These are phyloP conservation scores for Chrosomus eos DNA, from an alignment of 2,797 vertebrate genomes.

Conservation along the genomic window DNA sequence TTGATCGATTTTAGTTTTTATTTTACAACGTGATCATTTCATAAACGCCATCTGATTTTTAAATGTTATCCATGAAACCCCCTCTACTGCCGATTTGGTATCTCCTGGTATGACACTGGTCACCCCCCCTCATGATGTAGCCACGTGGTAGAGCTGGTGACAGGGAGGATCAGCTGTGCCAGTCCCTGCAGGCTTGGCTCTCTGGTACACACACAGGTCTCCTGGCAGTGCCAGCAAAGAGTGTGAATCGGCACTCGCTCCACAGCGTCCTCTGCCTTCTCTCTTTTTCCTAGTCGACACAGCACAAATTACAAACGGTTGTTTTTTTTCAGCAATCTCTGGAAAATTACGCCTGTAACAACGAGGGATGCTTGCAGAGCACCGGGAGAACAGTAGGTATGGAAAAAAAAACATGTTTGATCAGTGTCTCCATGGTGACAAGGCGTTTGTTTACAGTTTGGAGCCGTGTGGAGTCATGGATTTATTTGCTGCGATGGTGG, in stretches of 20 bases:
- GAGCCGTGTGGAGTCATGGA: conserved; percentile 42
- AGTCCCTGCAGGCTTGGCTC: conserved; percentile 75
- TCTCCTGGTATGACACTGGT: conserved; percentile 61
- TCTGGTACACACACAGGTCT: conserved; percentile 73
- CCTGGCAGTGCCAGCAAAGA: conserved; percentile 73
- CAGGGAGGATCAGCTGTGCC: conserved; percentile 80
- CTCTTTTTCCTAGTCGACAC: conserved; percentile 1
- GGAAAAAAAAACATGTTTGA: conserved; percentile 60
- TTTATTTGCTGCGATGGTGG: conserved; percentile 49
- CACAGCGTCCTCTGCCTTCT: conserved; percentile 45
- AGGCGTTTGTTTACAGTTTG: conserved; percentile 69
- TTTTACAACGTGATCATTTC: conserved; percentile 48
- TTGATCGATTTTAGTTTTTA: neutral
- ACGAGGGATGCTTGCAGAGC: conserved; percentile 78
- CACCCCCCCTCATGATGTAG: conserved; percentile 61
- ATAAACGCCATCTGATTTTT: conserved; percentile 15
- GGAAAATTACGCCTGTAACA: conserved; percentile 50
- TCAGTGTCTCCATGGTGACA: conserved; percentile 71
- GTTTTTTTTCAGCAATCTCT: conserved; percentile 26
- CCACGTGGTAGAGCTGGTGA: conserved; percentile 69
- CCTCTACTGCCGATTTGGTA: conserved; percentile 68
- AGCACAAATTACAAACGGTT: conserved; percentile 49
- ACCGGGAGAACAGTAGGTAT: conserved; percentile 80
- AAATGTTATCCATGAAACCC: conserved; percentile 14
- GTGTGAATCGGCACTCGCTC: conserved; percentile 61